phyloP scores from a whole-genome alignment of 2,113 vertebrate genomes.

The Semnornis frantzii region DNA sequence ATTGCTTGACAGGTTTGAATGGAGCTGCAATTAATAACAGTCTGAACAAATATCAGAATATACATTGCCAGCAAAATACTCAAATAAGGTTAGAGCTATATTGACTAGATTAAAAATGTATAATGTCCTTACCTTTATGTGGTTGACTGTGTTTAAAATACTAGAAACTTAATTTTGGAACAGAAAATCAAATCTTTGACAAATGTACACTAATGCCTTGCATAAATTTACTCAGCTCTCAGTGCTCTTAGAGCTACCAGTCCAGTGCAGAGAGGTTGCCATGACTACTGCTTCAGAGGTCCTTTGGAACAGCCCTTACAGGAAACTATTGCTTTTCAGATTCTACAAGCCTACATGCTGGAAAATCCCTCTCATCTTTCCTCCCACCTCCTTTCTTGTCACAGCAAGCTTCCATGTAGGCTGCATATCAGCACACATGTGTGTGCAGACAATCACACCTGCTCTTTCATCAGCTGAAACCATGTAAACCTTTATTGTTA shows the following conservation, averaged over 20 bases:
- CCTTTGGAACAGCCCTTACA: neutral
- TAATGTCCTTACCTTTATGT: neutral
- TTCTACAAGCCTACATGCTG: neutral
- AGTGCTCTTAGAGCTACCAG: neutral
- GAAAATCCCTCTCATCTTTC: neutral
- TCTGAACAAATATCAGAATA: constrained; percentile 36
- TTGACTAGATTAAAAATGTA: neutral
- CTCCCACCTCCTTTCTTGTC: neutral
- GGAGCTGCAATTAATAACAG: constrained; percentile 23
- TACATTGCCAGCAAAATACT: neutral
- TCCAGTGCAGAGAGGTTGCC: neutral
- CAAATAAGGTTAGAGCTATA: neutral
- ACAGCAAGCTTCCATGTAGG: neutral
- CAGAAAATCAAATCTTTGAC: neutral
- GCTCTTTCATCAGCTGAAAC: neutral
- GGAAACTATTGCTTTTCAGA: neutral
- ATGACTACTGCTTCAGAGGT: constrained; percentile 21
- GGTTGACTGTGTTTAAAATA: neutral
- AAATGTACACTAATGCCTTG: neutral
- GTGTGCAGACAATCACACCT: neutral
- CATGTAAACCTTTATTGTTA: neutral
- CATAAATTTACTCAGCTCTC: neutral
- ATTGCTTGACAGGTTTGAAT: neutral
- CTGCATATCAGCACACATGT: accelerated
- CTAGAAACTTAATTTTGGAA: neutral